Percentiles rank a stretch among this genome's conserved stretches.
phyloP scores from a whole-genome alignment of 2,113 vertebrate genomes.

The Bothrops jararaca region DNA sequence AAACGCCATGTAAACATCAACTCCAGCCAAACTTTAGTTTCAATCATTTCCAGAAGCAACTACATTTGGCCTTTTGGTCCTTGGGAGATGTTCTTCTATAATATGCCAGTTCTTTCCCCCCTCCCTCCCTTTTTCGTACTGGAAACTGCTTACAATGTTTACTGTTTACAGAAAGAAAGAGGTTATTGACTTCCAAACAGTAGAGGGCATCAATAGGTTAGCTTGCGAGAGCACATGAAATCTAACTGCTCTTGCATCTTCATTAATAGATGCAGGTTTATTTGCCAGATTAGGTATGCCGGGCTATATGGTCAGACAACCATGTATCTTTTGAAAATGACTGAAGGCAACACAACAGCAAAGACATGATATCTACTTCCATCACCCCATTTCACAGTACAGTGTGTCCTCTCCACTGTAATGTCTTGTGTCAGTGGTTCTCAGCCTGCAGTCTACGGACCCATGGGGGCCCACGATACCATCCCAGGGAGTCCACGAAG shows the following conservation, averaged over 20 bases:
- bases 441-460: neutral
- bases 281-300: neutral
- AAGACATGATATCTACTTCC: neutral
- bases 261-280: neutral
- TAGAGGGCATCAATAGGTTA: constrained; percentile 12
- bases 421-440: neutral
- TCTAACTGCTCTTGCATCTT: neutral
- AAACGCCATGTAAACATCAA: constrained; percentile 14
- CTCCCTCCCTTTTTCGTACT: neutral
- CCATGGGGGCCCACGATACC: neutral
- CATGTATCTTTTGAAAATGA: neutral
- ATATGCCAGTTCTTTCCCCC: neutral
- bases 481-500: neutral
- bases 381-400: too few relatives aligned
- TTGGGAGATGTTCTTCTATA: neutral
- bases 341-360: neutral
- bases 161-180: neutral
- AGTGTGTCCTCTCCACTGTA: too few relatives aligned
- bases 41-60: constrained; percentile 15
- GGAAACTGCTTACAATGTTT: neutral
- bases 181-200: neutral
- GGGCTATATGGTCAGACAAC: neutral
- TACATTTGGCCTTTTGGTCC: neutral
- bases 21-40: neutral
- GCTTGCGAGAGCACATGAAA: neutral